Percentiles rank a stretch among this genome's conserved stretches.
Conservation (phyloP, 2,888 invertebrate species). For the Torymus auratus region DNA sequence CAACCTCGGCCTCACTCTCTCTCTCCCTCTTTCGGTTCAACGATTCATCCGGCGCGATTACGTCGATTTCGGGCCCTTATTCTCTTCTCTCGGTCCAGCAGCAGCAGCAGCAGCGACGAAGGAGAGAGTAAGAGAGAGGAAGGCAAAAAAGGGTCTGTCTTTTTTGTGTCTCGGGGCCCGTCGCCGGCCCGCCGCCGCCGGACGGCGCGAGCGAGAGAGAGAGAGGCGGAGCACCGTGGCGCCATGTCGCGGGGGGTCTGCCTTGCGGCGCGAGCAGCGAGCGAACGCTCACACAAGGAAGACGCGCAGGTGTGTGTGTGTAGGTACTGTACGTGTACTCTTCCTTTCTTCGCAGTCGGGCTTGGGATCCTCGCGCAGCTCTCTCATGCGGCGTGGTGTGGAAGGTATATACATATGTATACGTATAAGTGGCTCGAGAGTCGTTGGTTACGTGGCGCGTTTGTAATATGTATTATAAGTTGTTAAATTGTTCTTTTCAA, state of each 20-base stretch:
- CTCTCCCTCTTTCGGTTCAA: conserved; percentile 38
- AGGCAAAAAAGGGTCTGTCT: conserved; percentile 45
- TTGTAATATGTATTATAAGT: too few relatives aligned
- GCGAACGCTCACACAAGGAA: too few relatives aligned
- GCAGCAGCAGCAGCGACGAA: conserved; percentile 29
- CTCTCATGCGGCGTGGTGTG: too few relatives aligned
- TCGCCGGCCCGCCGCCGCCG: conserved; percentile 54
- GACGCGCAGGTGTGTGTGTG: too few relatives aligned
- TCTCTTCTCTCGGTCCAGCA: neutral
- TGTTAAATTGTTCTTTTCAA: too few relatives aligned
- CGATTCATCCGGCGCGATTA: conserved; percentile 56
- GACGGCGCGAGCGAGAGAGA: conserved; percentile 24
- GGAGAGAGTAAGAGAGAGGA: neutral
- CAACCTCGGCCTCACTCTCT: neutral
- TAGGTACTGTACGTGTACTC: neutral
- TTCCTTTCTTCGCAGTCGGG: conserved; percentile 10
- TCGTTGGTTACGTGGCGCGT: too few relatives aligned
- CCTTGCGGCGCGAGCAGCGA: conserved; percentile 14
- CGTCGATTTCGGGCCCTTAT: conserved; percentile 48
- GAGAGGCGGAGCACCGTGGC: conserved; percentile 76
- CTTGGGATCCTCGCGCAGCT: neutral
- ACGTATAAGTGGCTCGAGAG: too few relatives aligned
- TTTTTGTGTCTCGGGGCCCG: conserved; percentile 59
- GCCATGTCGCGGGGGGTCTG: conserved; percentile 77
- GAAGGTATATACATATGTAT: too few relatives aligned